phyloP scores from a whole-genome alignment of 2,888 invertebrate species.

The Ceraclea dissimilis region DNA sequence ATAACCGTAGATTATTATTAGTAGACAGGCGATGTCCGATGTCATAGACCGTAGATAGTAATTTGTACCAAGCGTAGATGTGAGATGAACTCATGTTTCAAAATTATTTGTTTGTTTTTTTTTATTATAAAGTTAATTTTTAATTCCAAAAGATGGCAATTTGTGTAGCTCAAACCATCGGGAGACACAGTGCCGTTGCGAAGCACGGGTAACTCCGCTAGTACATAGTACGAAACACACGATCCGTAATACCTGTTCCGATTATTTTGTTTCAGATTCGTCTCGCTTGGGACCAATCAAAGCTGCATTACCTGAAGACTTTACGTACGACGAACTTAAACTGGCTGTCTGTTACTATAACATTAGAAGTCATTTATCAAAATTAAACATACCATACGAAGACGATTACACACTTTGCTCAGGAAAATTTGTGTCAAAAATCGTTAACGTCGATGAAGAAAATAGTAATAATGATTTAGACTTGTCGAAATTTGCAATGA shows the following conservation, averaged over 20 bases:
- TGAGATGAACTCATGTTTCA: no score
- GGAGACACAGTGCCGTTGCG: no score
- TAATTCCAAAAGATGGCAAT: no score
- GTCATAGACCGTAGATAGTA: no score
- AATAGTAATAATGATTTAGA: background rate
- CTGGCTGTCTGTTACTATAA: slow-evolving; percentile 30
- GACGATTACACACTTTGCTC: slow-evolving; percentile 16
- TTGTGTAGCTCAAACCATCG: no score
- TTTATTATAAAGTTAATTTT: no score
- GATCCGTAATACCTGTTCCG: background rate
- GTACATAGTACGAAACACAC: no score
- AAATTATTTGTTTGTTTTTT: no score
- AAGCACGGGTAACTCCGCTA: no score
- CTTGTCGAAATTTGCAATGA: slow-evolving; percentile 1
- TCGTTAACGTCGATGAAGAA: slow-evolving; percentile 4
- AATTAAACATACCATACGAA: slow-evolving; percentile 13
- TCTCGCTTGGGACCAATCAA: slow-evolving; percentile 29
- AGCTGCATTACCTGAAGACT: slow-evolving; percentile 30
- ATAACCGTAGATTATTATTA: no score
- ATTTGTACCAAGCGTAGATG: no score
- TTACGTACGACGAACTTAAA: slow-evolving; percentile 32
- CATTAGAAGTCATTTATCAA: slow-evolving; percentile 31
- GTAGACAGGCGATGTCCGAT: no score
- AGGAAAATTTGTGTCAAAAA: background rate
- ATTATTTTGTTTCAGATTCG: slow-evolving; percentile 27